A percentile compares a stretch with the other conserved stretches of the same genome.
phyloP scores from a whole-genome alignment of 2,888 invertebrate genomes.

The Capitulum mitella region DNA sequence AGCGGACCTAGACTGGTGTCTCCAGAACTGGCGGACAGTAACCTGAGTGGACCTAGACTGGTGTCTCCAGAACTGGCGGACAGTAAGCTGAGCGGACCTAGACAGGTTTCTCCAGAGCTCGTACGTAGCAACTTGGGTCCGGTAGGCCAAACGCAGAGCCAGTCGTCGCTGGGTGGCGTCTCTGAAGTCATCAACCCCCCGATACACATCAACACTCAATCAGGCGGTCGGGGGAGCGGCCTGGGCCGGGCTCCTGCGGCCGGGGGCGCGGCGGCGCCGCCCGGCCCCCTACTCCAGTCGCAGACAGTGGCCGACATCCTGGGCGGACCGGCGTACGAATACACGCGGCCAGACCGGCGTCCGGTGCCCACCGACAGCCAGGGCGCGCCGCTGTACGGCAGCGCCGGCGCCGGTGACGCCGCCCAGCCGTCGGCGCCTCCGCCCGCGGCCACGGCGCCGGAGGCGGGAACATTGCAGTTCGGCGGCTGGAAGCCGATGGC shows the following conservation, averaged over 20 bases:
- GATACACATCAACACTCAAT: not conserved
- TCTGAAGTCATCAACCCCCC: not conserved
- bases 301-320: conserved; percentile 7
- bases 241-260: no score
- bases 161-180: not conserved
- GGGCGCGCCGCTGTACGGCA: not conserved
- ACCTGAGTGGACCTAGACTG: no score
- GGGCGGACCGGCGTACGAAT: not conserved
- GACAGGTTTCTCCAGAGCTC: no score
- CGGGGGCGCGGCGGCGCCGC: not conserved
- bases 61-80: no score
- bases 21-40: no score
- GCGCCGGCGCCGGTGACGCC: not conserved
- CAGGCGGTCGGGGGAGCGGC: no score
- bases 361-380: not conserved
- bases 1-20: no score
- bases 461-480: not conserved
- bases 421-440: not conserved
- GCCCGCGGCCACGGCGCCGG: not conserved
- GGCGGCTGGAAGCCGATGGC: not conserved
- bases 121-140: no score
- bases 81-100: no score
- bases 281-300: not conserved
- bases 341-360: not conserved
- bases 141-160: no score